Evolutionary conservation across 2,888 invertebrate genomes (phyloP), one percentile per base, ranked within the genome.

Genomic region (Conus canariensis): DNA sequence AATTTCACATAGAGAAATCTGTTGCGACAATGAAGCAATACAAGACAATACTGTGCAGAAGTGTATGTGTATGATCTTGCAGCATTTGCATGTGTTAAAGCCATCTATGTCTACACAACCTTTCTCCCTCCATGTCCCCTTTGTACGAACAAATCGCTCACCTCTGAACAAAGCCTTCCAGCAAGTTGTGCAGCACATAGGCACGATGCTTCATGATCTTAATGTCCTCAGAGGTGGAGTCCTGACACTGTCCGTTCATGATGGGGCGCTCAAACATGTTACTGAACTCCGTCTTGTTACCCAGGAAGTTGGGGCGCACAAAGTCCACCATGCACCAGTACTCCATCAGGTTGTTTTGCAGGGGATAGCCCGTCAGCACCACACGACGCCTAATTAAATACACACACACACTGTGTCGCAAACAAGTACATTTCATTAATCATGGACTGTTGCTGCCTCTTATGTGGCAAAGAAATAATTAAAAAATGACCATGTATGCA

Each of bases 321-420:
- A 99, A 99, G 96, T 99, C 99, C 0, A 99, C 99, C 99, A 99
- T 99, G 96, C 99, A 99, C 99, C 99, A 99, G 96, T 99, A 99
- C 95, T 96, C 97, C 94, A 97, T 95, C 30, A 99, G 97, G 96
- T 99, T 99, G 96, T 99, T 99, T 96, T 99, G 99, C 19, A 99
- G 97, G 0, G 99, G 99, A 97, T 99, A 99, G 6, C 99, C 99
- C 5, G 99, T 99, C 60, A 99, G 97, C 0, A 99, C 99, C 25
- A 99, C 98, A 92, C 99, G 97, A 25, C 99, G 97, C 95, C 98
- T 97, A 93, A 86, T 95, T 30, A 90, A 85, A 89, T 85, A 87
- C 30, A 86, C 64, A 60, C 60, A 30, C 93, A 93, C 30, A 85
- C 85, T 45, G 45, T 45, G 45, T 45, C 45, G 4, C 45, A 45